Conservation (phyloP, 1,140 invertebrate species). For the Eumeta japonica region DNA sequence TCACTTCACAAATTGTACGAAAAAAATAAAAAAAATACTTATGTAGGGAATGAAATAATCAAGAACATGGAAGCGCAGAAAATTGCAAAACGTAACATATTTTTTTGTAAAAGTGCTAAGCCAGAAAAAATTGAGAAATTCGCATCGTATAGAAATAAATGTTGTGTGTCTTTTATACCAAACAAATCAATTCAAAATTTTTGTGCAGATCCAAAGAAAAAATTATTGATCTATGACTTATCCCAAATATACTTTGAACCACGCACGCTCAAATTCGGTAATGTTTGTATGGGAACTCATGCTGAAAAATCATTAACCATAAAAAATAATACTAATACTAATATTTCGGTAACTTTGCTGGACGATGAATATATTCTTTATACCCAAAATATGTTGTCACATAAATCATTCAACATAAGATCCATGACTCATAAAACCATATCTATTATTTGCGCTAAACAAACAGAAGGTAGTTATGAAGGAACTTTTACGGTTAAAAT, state of each 20-base stretch:
- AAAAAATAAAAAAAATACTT: slow-evolving; percentile 27
- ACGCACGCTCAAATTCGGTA: slow-evolving; percentile 2
- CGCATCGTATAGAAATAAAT: no score
- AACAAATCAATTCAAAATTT: slow-evolving; percentile 15
- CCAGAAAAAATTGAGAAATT: no score
- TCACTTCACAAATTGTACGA: slow-evolving; percentile 38
- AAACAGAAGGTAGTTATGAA: slow-evolving; percentile 19
- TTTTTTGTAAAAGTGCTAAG: slow-evolving; percentile 21
- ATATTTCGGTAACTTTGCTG: slow-evolving; percentile 27
- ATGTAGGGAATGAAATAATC: slow-evolving; percentile 22
- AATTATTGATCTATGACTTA: slow-evolving; percentile 24
- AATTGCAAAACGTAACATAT: slow-evolving; percentile 17
- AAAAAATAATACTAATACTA: slow-evolving; percentile 31
- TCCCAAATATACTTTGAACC: slow-evolving; percentile 29
- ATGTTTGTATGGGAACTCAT: slow-evolving; percentile 27
- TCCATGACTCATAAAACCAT: background rate
- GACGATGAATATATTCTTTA: slow-evolving; percentile 27
- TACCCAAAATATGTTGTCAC: slow-evolving; percentile 26
- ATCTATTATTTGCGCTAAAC: background rate
- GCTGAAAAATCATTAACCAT: slow-evolving; percentile 31
- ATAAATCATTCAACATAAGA: background rate
- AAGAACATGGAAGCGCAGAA: slow-evolving; percentile 8
- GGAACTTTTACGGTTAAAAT: slow-evolving; percentile 33
- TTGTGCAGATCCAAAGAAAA: slow-evolving; percentile 18
- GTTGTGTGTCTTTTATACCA: slow-evolving; percentile 10